phyloP scores from a whole-genome alignment of 1,140 invertebrate species.

The Drosophila subobscura region DNA sequence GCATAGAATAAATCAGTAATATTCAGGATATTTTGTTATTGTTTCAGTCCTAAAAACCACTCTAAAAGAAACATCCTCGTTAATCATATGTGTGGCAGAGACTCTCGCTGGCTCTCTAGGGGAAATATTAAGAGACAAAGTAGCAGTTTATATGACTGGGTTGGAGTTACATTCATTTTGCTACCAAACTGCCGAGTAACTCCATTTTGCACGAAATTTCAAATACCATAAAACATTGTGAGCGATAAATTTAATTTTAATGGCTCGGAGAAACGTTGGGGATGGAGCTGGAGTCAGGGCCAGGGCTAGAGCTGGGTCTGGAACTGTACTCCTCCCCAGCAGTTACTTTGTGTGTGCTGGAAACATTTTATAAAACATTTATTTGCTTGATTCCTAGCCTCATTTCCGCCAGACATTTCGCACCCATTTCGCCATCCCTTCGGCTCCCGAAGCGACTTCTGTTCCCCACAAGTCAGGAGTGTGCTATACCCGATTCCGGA shows the following conservation, averaged over 20 bases:
- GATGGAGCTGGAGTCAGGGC: not conserved
- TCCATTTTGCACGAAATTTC: slow-evolving; percentile 57
- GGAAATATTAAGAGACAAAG: slow-evolving; percentile 51
- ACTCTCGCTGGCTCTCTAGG: too few relatives aligned
- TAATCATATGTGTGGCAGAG: slow-evolving; percentile 7
- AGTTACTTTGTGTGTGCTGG: slow-evolving; percentile 58
- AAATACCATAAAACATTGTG: slow-evolving; percentile 72
- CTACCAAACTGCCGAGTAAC: slow-evolving; percentile 65
- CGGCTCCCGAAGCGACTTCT: not conserved
- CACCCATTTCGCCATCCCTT: slow-evolving; percentile 18
- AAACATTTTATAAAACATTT: slow-evolving; percentile 82
- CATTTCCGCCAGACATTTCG: slow-evolving; percentile 73
- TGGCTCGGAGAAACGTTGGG: slow-evolving; percentile 63
- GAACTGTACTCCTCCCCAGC: slow-evolving; percentile 11
- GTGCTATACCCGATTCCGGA: slow-evolving; percentile 19
- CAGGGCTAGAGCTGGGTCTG: not conserved
- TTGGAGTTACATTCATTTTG: slow-evolving; percentile 53
- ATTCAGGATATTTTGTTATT: too few relatives aligned
- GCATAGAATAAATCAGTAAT: too few relatives aligned
- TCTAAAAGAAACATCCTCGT: not conserved
- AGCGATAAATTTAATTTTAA: slow-evolving; percentile 79
- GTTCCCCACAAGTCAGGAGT: not conserved
- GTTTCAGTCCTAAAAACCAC: too few relatives aligned
- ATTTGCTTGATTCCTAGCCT: slow-evolving; percentile 81
- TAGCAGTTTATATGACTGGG: slow-evolving; percentile 43